Conservation (phyloP, 2,888 invertebrate genomes). For the Xanthia icteritia region DNA sequence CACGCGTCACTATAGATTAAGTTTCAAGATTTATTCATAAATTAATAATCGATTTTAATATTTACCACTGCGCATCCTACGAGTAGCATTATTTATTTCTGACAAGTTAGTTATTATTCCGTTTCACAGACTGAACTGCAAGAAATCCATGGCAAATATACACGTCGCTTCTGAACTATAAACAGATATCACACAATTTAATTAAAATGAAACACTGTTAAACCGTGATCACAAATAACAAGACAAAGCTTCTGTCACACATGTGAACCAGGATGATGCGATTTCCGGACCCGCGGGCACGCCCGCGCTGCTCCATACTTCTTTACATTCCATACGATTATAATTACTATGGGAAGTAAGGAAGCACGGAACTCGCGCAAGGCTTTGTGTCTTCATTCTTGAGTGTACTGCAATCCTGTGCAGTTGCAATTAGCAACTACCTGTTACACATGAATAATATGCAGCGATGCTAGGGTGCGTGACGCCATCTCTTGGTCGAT, state of each 20-base stretch:
- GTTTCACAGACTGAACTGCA: constrained; percentile 54
- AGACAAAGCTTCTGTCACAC: constrained; percentile 74
- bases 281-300: constrained; percentile 80
- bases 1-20: constrained; percentile 6
- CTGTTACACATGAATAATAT: constrained; percentile 59
- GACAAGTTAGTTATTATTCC: constrained; percentile 35
- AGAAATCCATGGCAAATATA: constrained; percentile 57
- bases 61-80: constrained; percentile 49
- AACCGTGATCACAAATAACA: constrained; percentile 71
- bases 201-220: constrained; percentile 69
- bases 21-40: constrained; percentile 23
- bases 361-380: constrained; percentile 97
- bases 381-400: constrained; percentile 85
- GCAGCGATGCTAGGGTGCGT: constrained; percentile 59
- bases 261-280: constrained; percentile 73
- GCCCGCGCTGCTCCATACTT: constrained; percentile 96
- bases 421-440: constrained; percentile 65
- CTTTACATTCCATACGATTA: constrained; percentile 99
- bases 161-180: constrained; percentile 54
- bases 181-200: constrained; percentile 65
- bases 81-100: constrained; percentile 25
- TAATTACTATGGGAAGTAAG: constrained; percentile 98
- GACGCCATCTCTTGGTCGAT: constrained; percentile 78
- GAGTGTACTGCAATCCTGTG: constrained; percentile 67
- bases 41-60: constrained; percentile 34